Conservation (phyloP, 2,888 invertebrate species). For the Calliphora vomitoria region DNA sequence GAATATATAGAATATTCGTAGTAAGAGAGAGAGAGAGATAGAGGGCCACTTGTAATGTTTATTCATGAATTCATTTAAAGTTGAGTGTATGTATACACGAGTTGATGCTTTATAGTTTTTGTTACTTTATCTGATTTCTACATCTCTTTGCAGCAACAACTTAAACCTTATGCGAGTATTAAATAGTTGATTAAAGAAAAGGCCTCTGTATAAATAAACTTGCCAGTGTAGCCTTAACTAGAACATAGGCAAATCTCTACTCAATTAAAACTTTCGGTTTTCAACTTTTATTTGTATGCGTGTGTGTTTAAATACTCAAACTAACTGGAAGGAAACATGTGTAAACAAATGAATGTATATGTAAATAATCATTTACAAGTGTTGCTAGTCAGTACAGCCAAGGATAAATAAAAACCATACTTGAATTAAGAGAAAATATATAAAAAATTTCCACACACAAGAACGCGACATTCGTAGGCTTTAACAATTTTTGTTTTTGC, state of each 20-base stretch:
- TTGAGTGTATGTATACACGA: background rate
- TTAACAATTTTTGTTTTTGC: too few relatives aligned
- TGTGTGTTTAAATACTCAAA: conserved; percentile 23
- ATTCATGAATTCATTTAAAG: conserved; percentile 21
- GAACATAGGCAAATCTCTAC: conserved; percentile 18
- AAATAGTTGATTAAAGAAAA: background rate
- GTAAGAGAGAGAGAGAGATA: too few relatives aligned
- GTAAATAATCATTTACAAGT: background rate
- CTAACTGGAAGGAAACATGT: conserved; percentile 9
- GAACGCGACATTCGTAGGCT: too few relatives aligned
- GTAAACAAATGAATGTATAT: background rate
- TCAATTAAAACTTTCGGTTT: conserved; percentile 46
- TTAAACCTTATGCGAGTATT: background rate
- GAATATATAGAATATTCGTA: too few relatives aligned
- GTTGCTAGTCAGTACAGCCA: background rate
- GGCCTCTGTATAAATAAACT: background rate
- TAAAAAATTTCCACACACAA: too few relatives aligned
- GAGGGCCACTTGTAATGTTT: background rate
- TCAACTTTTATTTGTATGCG: conserved; percentile 1
- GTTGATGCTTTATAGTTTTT: background rate
- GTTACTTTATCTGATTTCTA: background rate
- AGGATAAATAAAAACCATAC: background rate
- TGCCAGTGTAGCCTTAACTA: background rate
- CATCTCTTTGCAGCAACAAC: background rate
- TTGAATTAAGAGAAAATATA: background rate